Base-by-base conservation (phyloP, 35 echinoderm and acorn worm genomes). In the Hemicentrotus pulcherrimus region DNA sequence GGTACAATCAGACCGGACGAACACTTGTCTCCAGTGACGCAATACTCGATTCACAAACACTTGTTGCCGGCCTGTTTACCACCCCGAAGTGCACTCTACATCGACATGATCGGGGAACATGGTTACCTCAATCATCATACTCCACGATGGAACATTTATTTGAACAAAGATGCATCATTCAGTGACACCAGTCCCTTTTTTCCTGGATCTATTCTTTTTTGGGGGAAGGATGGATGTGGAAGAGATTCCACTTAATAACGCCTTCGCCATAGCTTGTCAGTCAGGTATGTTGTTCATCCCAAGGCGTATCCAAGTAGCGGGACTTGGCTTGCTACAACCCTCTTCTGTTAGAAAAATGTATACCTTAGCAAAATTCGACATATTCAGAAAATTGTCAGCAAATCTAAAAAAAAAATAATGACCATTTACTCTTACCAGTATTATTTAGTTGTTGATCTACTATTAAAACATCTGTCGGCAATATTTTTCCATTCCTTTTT, bases 81-180 rank as follows among this genome's bases (percentile, higher is more conserved):
- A 78, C 65, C 65, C 65, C 65, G n/a, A n/a, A 78, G 65, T 78
- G 19, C 65, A 78, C 65, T 78, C 65, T 78, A 22, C 65, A 78
- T 78, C 65, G 65, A 78, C 28, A 22, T 22, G 28, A 28, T 78
- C 0, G 24, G 65, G 19, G 65, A 28, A 78, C 65, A 78, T 78
- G 19, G 65, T 78, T 78, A 78, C 19, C 65, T n/a, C 22, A 28
- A 78, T 78, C 65, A 78, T 78, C 65, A 78, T 78, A 78, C 65
- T n/a, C 65, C 65, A 78, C 28, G 65, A n/a, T 78, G 65, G 65
- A 78, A 78, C 65, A 28, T 78, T 78, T 78, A 78, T 78, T 78
- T 78, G 65, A 78, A 28, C 35, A 78, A 28, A 78, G 65, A 78
- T 78, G 4, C 24, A 78, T 78, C 65, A 78, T 78, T 78, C 65